Percentiles rank a stretch among this genome's conserved stretches.
Conservation (phyloP, 37 sponge, comb jelly and placozoan genomes). For the Oopsacas minuta region DNA sequence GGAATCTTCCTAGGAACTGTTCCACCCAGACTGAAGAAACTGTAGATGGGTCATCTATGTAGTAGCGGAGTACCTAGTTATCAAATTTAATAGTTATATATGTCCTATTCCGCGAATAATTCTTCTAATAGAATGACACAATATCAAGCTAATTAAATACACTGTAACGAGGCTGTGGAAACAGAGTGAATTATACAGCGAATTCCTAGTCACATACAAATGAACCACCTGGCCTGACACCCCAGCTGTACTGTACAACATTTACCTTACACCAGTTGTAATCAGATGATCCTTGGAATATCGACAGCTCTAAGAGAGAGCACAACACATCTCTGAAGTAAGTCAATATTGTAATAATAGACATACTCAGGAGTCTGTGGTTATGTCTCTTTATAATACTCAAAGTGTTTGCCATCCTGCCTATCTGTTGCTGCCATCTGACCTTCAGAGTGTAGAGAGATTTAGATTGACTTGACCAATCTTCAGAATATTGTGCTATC, state of each 20-base stretch:
- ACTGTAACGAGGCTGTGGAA: too few relatives aligned
- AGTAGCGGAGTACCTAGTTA: neutral
- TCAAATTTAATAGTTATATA: too few relatives aligned
- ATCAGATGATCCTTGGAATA: neutral
- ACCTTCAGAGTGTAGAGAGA: neutral
- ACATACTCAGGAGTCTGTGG: neutral
- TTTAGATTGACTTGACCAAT: neutral
- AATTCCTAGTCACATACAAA: too few relatives aligned
- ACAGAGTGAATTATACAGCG: too few relatives aligned
- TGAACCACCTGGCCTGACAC: too few relatives aligned
- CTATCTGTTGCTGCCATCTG: neutral
- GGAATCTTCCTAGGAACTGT: constrained; percentile 40
- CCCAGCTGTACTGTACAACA: too few relatives aligned
- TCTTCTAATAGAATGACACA: neutral
- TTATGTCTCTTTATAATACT: neutral
- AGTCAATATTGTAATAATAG: neutral
- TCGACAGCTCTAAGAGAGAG: neutral
- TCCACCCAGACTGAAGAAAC: constrained; percentile 9
- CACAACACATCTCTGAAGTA: constrained; percentile 13
- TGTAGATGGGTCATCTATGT: neutral
- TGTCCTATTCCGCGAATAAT: neutral
- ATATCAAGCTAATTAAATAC: too few relatives aligned
- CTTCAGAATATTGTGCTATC: neutral
- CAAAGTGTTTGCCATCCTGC: neutral
- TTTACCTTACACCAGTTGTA: constrained; percentile 8